phyloP scores from a whole-genome alignment of 1,140 invertebrate species.

The Anastatus disparis region DNA sequence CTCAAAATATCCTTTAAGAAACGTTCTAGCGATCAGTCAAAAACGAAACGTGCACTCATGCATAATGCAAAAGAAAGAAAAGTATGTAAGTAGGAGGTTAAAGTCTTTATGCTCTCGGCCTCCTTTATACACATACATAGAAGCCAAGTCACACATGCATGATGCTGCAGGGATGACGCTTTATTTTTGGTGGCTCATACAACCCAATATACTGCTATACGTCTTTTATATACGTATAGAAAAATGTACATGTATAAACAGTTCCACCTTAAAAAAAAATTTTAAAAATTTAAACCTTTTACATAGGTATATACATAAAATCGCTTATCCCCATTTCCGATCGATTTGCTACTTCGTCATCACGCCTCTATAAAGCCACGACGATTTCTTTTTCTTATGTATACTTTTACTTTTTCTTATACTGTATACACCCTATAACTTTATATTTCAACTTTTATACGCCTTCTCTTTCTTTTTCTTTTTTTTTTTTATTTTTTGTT shows the following conservation, averaged over 20 bases:
- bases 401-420: too few species aligned
- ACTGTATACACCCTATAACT: background rate
- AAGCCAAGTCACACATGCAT: background rate
- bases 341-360: conserved; percentile 21
- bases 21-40: conserved; percentile 45
- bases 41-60: conserved; percentile 41
- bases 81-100: too few species aligned
- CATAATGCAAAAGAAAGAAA: conserved; percentile 46
- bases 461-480: background rate
- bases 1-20: too few species aligned
- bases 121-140: conserved; percentile 13
- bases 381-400: conserved; percentile 15
- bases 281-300: too few species aligned
- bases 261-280: background rate
- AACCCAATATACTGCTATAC: too few species aligned
- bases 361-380: background rate
- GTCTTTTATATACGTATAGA: too few species aligned
- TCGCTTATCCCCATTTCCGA: conserved; percentile 40
- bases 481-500: background rate
- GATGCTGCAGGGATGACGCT: conserved; percentile 44
- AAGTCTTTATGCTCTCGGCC: too few species aligned
- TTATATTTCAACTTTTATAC: background rate
- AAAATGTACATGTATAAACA: background rate
- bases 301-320: too few species aligned
- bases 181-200: too few species aligned